phyloP scores from a whole-genome alignment of 2,797 vertebrate genomes.

The Scyliorhinus canicula region DNA sequence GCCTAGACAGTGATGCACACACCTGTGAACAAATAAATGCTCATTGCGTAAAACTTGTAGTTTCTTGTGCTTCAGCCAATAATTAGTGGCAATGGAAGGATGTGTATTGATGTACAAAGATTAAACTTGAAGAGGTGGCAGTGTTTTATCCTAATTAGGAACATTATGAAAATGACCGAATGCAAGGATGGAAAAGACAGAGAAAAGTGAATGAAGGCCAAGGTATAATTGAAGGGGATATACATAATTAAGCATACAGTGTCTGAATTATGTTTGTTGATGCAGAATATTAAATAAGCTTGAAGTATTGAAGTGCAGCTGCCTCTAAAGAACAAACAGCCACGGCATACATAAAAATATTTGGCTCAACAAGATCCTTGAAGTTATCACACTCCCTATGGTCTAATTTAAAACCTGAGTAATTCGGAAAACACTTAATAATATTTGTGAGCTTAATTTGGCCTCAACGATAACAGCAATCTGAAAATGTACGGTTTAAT shows the following conservation, averaged over 20 bases:
- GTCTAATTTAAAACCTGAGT: neutral
- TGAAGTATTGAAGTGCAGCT: neutral
- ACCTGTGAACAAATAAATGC: neutral
- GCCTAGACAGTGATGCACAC: neutral
- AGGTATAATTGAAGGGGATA: neutral
- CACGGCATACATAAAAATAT: neutral
- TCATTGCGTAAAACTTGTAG: neutral
- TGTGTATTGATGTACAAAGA: neutral
- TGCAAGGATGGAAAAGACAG: neutral
- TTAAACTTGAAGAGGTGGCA: neutral
- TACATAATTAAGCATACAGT: neutral
- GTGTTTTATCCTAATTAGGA: neutral
- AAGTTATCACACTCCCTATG: neutral
- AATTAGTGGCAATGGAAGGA: neutral
- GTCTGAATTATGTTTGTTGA: neutral
- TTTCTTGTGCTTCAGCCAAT: neutral
- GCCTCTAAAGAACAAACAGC: neutral
- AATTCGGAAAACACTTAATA: neutral
- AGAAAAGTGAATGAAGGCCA: conserved; percentile 8
- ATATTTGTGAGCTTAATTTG: neutral
- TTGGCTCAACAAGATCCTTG: neutral
- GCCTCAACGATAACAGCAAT: too few relatives aligned
- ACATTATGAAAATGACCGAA: neutral
- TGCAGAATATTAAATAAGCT: conserved; percentile 23
- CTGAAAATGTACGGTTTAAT: too few relatives aligned